Conservation (phyloP, 1,140 invertebrate genomes). For the Diabrotica undecimpunctata region DNA sequence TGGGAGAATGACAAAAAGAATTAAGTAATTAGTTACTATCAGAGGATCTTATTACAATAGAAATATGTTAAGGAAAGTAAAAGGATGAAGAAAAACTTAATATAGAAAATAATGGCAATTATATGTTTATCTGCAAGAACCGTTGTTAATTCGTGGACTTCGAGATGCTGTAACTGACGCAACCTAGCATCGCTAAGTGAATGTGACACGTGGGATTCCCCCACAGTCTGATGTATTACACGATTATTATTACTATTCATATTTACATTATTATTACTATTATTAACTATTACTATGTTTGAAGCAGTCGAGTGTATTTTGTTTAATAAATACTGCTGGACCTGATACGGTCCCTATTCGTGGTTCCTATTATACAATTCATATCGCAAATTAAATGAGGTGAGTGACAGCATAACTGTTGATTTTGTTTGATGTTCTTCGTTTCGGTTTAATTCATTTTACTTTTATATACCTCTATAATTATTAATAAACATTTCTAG, state of each 20-base stretch:
- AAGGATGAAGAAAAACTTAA: too few species aligned
- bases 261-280: constrained; percentile 42
- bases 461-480: constrained; percentile 24
- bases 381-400: constrained; percentile 34
- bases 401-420: constrained; percentile 6
- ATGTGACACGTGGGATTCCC: constrained; percentile 41
- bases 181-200: constrained; percentile 45
- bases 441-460: constrained; percentile 19
- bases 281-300: constrained; percentile 44
- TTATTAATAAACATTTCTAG: constrained; percentile 5
- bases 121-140: too few species aligned
- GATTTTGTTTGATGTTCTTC: constrained; percentile 11
- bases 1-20: too few species aligned
- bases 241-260: constrained; percentile 52
- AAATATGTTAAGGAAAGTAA: too few species aligned
- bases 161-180: constrained; percentile 12
- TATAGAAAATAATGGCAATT: too few species aligned
- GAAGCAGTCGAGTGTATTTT: constrained; percentile 29
- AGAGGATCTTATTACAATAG: too few species aligned
- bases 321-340: constrained; percentile 32
- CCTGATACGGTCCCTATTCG: constrained; percentile 35
- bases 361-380: constrained; percentile 46
- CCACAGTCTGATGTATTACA: constrained; percentile 44
- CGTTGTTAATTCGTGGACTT: neutral
- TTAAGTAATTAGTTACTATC: too few species aligned